Evolutionary conservation across 2,888 invertebrate species (phyloP).

Genomic region (Mythimna impura): DNA sequence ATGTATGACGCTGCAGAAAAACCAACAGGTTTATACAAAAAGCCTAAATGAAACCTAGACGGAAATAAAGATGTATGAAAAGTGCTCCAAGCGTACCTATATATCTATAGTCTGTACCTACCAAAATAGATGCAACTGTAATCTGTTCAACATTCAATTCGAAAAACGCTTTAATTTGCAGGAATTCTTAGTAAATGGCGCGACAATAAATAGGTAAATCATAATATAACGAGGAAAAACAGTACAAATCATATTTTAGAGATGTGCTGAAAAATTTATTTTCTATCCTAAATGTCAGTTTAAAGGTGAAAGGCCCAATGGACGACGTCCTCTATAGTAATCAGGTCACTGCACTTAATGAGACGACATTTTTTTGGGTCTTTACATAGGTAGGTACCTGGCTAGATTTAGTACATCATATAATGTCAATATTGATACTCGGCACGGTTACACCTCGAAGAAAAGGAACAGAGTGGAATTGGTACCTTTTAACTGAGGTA

Average conservation of each 20-base stretch:
- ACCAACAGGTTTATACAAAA: no score
- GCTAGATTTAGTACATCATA: constrained; percentile 2
- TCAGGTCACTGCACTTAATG: constrained; percentile 55
- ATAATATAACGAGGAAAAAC: constrained; percentile 1
- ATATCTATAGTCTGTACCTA: neutral
- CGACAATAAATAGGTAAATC: constrained; percentile 9
- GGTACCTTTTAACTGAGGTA: neutral
- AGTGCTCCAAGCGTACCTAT: neutral
- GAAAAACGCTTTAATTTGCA: constrained; percentile 32
- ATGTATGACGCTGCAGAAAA: neutral
- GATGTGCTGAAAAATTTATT: neutral
- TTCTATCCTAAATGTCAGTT: constrained; percentile 38
- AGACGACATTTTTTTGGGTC: constrained; percentile 18
- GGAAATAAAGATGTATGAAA: neutral
- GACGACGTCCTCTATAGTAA: constrained; percentile 42
- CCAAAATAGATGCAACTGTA: constrained; percentile 12
- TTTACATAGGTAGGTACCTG: constrained; percentile 2
- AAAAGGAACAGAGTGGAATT: no score
- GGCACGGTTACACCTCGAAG: no score
- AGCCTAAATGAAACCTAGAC: neutral
- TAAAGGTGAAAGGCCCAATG: constrained; percentile 43
- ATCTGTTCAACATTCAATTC: constrained; percentile 30
- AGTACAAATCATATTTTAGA: neutral
- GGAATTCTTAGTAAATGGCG: constrained; percentile 5
- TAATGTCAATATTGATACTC: neutral